Evolutionary conservation across 2,888 invertebrate species (phyloP).

Genomic region (Tipula vernalis): DNA sequence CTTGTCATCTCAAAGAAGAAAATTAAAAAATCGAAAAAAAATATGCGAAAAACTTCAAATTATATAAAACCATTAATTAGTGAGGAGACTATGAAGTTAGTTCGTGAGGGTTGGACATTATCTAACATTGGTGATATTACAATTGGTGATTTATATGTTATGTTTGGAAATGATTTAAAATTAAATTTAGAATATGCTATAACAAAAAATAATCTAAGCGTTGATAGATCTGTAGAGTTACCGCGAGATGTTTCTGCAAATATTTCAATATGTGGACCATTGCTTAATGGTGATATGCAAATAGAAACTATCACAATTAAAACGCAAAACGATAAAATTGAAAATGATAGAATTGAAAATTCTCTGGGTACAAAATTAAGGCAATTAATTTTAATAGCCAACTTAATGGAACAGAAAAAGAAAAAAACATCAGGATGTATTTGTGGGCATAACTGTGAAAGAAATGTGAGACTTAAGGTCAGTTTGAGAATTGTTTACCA

Average conservation of each 20-base stretch:
- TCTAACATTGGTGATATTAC: conserved; percentile 66
- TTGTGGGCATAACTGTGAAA: conserved; percentile 32
- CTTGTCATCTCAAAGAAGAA: background rate
- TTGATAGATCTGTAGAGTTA: background rate
- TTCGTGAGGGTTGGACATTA: conserved; percentile 61
- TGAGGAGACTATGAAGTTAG: conserved; percentile 31
- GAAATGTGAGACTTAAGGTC: conserved; percentile 23
- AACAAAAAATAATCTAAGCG: background rate
- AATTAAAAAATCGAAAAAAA: conserved; percentile 12
- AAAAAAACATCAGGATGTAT: conserved; percentile 25
- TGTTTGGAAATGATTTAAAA: conserved; percentile 60
- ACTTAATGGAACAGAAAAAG: conserved; percentile 31
- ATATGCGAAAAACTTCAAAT: background rate
- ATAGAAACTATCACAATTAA: background rate
- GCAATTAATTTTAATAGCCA: conserved; percentile 33
- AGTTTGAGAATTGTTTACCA: background rate
- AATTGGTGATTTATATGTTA: conserved; percentile 80
- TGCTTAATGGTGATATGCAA: background rate
- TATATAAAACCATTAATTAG: conserved; percentile 26
- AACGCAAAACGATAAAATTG: background rate
- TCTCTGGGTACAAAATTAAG: conserved; percentile 30
- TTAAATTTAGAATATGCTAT: conserved; percentile 54
- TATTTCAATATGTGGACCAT: background rate
- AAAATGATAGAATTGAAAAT: conserved; percentile 7
- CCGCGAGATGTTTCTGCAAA: background rate